Conservation (phyloP, 2,797 vertebrate genomes). For the Urophycis tenuis region DNA sequence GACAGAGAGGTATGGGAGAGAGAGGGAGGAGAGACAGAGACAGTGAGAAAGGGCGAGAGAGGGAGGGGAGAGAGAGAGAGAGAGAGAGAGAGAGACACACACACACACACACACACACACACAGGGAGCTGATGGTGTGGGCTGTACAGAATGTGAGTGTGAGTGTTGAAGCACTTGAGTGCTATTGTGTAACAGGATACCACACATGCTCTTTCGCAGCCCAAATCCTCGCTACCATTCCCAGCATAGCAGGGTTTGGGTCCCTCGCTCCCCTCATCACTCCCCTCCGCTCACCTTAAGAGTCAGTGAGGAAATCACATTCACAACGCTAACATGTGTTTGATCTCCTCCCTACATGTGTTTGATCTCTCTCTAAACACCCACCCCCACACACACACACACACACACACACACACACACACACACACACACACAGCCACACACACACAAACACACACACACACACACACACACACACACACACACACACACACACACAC, state of each 20-base stretch:
- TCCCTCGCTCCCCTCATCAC: conserved; percentile 53
- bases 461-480: not conserved
- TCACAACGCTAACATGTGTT: not conserved
- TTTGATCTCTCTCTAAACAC: no score
- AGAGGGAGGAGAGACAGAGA: not conserved
- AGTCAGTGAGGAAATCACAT: not conserved
- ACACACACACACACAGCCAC: not conserved
- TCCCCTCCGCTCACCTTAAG: conserved; percentile 26
- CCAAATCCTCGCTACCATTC: conserved; percentile 68
- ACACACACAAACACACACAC: no score
- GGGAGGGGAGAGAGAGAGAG: conserved; percentile 9
- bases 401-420: not conserved
- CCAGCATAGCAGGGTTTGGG: conserved; percentile 75
- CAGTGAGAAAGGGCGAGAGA: not conserved
- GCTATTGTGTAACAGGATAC: conserved; percentile 86
- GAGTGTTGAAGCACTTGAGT: conserved; percentile 83
- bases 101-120: conserved; percentile 34
- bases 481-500: no score
- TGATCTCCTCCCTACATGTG: not conserved
- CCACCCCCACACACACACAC: not conserved
- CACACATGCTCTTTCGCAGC: conserved; percentile 77
- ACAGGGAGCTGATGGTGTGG: conserved; percentile 61
- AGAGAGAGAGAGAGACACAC: conserved; percentile 19
- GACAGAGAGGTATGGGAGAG: not conserved
- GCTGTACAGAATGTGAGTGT: conserved; percentile 72